phyloP scores from a whole-genome alignment of 1,140 invertebrate genomes.

The Ericerus pela region DNA sequence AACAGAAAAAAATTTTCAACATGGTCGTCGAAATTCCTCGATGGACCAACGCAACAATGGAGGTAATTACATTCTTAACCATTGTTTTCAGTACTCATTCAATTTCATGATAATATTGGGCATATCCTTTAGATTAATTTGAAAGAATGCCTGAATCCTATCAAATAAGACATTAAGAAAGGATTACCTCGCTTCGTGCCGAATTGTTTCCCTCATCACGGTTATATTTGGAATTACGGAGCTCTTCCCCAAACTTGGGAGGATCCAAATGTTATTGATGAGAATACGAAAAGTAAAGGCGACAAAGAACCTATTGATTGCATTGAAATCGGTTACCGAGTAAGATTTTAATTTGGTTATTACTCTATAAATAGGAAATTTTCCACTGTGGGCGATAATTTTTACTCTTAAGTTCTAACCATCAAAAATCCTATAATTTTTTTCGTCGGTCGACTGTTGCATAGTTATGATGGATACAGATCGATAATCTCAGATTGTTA shows the following conservation, averaged over 20 bases:
- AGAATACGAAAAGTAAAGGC: slow-evolving; percentile 80
- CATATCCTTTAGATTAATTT: slow-evolving; percentile 54
- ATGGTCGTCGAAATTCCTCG: slow-evolving; percentile 98
- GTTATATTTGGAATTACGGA: slow-evolving; percentile 99
- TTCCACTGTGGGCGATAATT: too few relatives aligned
- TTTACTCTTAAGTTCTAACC: too few relatives aligned
- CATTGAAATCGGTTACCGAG: slow-evolving; percentile 81
- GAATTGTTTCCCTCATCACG: slow-evolving; percentile 96
- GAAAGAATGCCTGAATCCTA: slow-evolving; percentile 83
- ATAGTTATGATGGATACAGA: too few relatives aligned
- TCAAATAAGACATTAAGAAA: slow-evolving; percentile 98
- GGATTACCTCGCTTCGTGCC: slow-evolving; percentile 87
- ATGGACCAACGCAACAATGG: slow-evolving; percentile 99
- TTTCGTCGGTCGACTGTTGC: too few relatives aligned
- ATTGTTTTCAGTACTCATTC: not conserved
- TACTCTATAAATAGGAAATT: too few relatives aligned
- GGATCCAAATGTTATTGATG: slow-evolving; percentile 81
- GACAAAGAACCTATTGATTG: slow-evolving; percentile 99
- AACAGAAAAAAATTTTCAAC: slow-evolving; percentile 62
- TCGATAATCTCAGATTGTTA: too few relatives aligned
- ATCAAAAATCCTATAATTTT: too few relatives aligned
- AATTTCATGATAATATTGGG: slow-evolving; percentile 14
- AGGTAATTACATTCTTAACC: slow-evolving; percentile 41
- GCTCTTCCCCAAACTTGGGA: slow-evolving; percentile 98
- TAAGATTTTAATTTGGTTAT: slow-evolving; percentile 30